Percentiles rank a stretch among this genome's conserved stretches.
Conservation (phyloP, 2,888 invertebrate genomes). For the Cheilosia variabilis region DNA sequence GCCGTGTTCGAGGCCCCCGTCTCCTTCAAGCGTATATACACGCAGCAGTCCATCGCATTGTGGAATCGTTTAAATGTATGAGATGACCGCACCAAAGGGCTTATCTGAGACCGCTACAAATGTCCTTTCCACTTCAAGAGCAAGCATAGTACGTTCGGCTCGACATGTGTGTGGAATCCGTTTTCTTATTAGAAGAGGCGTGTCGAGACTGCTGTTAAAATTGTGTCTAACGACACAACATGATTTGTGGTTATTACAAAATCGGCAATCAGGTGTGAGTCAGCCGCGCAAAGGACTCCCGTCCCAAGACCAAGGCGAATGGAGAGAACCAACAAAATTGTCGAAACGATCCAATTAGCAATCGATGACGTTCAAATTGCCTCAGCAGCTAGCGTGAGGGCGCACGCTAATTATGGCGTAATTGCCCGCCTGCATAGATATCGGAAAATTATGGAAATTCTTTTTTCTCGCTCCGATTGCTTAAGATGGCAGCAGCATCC, state of each 20-base stretch:
- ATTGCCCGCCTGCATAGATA: constrained; percentile 84
- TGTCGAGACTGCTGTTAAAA: constrained; percentile 70
- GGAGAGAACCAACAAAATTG: constrained; percentile 26
- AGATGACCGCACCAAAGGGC: constrained; percentile 73
- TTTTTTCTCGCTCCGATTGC: constrained; percentile 46
- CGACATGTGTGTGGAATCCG: constrained; percentile 51
- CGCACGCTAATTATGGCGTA: constrained; percentile 83
- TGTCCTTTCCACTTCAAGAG: constrained; percentile 47
- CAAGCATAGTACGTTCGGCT: background rate
- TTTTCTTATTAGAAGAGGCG: constrained; percentile 71
- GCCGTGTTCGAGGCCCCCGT: constrained; percentile 36
- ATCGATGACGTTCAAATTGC: constrained; percentile 76
- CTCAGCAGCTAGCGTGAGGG: constrained; percentile 67
- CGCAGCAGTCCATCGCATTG: constrained; percentile 69
- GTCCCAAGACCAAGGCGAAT: background rate
- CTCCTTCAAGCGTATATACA: constrained; percentile 28
- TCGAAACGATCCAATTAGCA: constrained; percentile 76
- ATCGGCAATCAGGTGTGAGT: constrained; percentile 68
- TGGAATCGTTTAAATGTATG: constrained; percentile 76
- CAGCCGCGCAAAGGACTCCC: constrained; percentile 23
- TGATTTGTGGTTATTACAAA: constrained; percentile 74
- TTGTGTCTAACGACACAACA: constrained; percentile 69
- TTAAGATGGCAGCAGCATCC: constrained; percentile 57
- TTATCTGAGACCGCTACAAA: constrained; percentile 47
- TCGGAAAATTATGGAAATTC: constrained; percentile 84